These are phyloP conservation scores for Xylota segnis DNA, from an alignment of 2,888 invertebrate species.

Conservation along the genomic window DNA sequence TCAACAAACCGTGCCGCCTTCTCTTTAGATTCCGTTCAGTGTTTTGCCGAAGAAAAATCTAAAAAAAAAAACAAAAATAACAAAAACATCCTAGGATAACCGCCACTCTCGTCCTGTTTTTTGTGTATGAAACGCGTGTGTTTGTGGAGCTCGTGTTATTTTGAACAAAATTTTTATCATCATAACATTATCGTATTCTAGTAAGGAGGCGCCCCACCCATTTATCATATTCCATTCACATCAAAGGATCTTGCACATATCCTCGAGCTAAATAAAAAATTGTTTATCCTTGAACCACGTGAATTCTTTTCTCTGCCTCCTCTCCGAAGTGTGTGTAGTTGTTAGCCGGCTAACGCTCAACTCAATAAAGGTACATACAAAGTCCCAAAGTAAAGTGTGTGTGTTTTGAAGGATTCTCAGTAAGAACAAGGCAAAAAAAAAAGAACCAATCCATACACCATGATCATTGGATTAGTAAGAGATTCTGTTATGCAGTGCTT, in stretches of 20 bases:
- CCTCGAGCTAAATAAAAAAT: constrained; percentile 20
- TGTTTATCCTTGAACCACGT: constrained; percentile 38
- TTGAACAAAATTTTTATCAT: constrained; percentile 16
- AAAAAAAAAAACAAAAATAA: too few species aligned
- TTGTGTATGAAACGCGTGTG: constrained; percentile 41
- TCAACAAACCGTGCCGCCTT: constrained; percentile 44
- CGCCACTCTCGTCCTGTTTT: constrained; percentile 38
- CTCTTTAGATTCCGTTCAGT: constrained; percentile 41
- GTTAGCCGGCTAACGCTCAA: constrained; percentile 66
- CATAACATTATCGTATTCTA: neutral
- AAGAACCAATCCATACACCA: constrained; percentile 81
- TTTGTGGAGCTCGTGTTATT: constrained; percentile 8
- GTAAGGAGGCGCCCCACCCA: constrained; percentile 20
- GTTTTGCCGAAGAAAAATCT: constrained; percentile 20
- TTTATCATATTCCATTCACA: neutral
- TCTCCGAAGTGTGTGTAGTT: constrained; percentile 21
- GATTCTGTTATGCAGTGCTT: constrained; percentile 97
- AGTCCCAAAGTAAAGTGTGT: constrained; percentile 12
- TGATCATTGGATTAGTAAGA: constrained; percentile 95
- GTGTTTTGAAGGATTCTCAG: constrained; percentile 53
- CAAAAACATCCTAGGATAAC: constrained; percentile 21
- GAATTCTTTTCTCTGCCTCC: constrained; percentile 19
- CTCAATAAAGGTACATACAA: constrained; percentile 12
- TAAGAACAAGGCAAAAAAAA: constrained; percentile 36
- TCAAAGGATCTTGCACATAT: constrained; percentile 55